These are phyloP conservation scores for Bufo gargarizans DNA, from an alignment of 2,113 vertebrate species.

Conservation along the genomic window DNA sequence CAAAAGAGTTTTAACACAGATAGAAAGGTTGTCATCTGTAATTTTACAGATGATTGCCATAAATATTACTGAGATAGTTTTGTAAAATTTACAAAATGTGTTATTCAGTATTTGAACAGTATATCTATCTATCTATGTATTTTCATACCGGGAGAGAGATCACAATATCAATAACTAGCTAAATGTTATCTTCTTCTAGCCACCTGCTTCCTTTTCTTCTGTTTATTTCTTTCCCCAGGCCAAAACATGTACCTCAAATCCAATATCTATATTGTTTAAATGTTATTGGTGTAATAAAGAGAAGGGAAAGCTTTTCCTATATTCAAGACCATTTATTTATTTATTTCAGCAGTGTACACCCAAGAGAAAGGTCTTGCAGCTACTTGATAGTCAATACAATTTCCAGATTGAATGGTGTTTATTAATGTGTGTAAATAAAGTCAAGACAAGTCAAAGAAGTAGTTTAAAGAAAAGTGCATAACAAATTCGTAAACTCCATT, in stretches of 20 bases:
- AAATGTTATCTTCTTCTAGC: neutral
- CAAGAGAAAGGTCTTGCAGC: neutral
- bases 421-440: neutral
- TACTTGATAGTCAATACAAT: neutral
- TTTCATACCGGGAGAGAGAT: neutral
- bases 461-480: neutral
- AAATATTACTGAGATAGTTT: neutral
- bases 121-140: too few species aligned
- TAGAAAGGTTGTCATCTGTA: too few species aligned
- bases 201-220: neutral
- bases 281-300: conserved; percentile 36
- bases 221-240: conserved; percentile 5
- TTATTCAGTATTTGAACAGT: neutral
- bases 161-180: neutral
- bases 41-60: too few species aligned
- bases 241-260: conserved; percentile 13
- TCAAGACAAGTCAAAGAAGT: neutral
- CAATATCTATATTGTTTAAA: conserved; percentile 19
- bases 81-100: neutral
- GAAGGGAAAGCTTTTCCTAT: conserved; percentile 4
- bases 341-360: neutral
- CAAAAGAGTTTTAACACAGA: too few species aligned
- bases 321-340: conserved; percentile 5
- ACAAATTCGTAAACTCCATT: neutral
- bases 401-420: neutral